Evolutionary conservation across 35 echinoderm and acorn worm species (phyloP).

Genomic region (Apostichopus californicus): DNA sequence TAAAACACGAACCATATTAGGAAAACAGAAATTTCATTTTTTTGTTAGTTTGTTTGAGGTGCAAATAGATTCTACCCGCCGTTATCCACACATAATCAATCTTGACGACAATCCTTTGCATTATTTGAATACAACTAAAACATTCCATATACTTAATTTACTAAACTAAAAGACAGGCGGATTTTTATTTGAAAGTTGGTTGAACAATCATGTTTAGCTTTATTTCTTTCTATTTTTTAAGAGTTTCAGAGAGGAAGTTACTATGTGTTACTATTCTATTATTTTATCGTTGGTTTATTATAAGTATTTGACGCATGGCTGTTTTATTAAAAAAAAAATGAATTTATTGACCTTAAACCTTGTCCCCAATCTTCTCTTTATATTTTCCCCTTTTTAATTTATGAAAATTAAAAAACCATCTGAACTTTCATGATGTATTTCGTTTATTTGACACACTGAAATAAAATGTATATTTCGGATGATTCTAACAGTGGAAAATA

Average conservation of each 20-base stretch:
- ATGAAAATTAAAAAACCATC: conserved; percentile 37
- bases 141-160: conserved; percentile 12
- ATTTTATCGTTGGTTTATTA: too few relatives aligned
- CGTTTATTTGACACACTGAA: conserved; percentile 45
- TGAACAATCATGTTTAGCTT: too few relatives aligned
- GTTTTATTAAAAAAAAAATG: too few relatives aligned
- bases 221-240: too few relatives aligned
- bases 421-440: conserved; percentile 42
- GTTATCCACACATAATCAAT: conserved; percentile 8
- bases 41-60: neutral
- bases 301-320: too few relatives aligned
- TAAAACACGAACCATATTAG: conserved; percentile 30
- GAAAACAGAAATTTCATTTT: conserved; percentile 30
- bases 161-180: neutral
- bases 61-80: conserved; percentile 14
- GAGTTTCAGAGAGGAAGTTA: too few relatives aligned
- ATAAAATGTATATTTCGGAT: conserved; percentile 50
- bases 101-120: neutral
- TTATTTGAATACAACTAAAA: conserved; percentile 3
- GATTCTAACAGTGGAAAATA: conserved; percentile 15
- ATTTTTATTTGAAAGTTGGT: too few relatives aligned
- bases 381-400: neutral
- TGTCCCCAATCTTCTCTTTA: neutral
- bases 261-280: too few relatives aligned
- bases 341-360: neutral